Evolutionary conservation across 2,113 vertebrate species (phyloP), one percentile per base, ranked within the genome.

Genomic region (Percopsis transmontana): DNA sequence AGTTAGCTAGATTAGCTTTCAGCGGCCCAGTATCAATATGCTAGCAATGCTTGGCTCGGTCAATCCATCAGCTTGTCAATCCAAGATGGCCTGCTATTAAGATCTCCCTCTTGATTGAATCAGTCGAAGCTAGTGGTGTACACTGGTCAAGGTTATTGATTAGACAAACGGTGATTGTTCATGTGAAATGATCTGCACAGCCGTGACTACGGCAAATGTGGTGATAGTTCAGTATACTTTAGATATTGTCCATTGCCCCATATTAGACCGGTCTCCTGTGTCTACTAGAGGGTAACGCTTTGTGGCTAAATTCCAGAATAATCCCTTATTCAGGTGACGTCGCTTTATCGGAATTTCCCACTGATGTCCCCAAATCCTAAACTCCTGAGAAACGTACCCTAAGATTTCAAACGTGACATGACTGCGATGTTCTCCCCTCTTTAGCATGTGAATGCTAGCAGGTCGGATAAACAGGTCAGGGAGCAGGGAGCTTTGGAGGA

Each of bases 91-190:
- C 21, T 67, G 64, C 70, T 65, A 56, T 71, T 58, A 64, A 68
- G 70, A 71, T 73, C 72, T 76, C 44, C 47, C 10, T 68, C 72
- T 27, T 54, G 70, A 85, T 77, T 78, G 67, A 68, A 80, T 86
- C 82, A 82, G 63, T 86, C 71, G 70, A 44, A 55, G 66, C 20
- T 14, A 1, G 12, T 19, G 44, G 58, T 24, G 23, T 19, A 4
- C 45, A 50, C 75, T 56, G 62, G 42, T 44, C 55, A 59, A 51
- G 6, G 54, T 66, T 57, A 86, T 70, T 76, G 80, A 90, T 87
- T 64, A 14, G 42, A 62, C 14, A 6, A 80, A 45, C 23, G 8
- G 72, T 44, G 66, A 74, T 85, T 62, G 74, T 74, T 81, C 64
- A 56, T 59, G 21, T 62, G 72, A 72, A 85, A 76, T 66, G 76